These are phyloP conservation scores for Aspidiotus destructor DNA, from an alignment of 2,888 invertebrate genomes.

Conservation along the genomic window DNA sequence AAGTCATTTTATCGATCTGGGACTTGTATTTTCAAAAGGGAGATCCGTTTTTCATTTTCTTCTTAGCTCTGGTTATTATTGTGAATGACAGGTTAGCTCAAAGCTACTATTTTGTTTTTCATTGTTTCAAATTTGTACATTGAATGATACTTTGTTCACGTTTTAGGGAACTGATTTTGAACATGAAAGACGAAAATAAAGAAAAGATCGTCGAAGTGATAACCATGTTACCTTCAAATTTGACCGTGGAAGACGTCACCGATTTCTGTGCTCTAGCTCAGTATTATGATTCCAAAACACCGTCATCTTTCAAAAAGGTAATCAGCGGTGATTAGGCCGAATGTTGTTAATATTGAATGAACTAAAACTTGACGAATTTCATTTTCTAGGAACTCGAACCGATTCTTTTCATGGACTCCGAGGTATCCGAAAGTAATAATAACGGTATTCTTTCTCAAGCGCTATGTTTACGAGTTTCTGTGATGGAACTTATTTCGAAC, in stretches of 20 bases:
- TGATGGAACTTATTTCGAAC: conserved; percentile 78
- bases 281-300: conserved; percentile 88
- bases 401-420: conserved; percentile 13
- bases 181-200: conserved; percentile 62
- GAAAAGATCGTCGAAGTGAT: conserved; percentile 59
- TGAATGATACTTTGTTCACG: not conserved
- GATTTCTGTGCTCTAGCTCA: conserved; percentile 96
- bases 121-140: conserved; percentile 1
- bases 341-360: not conserved
- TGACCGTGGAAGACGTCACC: conserved; percentile 87
- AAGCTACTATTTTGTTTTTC: not conserved
- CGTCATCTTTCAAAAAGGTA: conserved; percentile 79
- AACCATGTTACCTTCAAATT: conserved; percentile 66
- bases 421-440: conserved; percentile 4
- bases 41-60: conserved; percentile 93
- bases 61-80: conserved; percentile 86
- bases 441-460: conserved; percentile 62
- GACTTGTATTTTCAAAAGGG: conserved; percentile 91
- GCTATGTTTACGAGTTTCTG: conserved; percentile 90
- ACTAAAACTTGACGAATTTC: not conserved
- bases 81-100: conserved; percentile 68
- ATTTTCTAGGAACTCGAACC: conserved; percentile 14
- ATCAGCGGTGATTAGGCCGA: conserved; percentile 34
- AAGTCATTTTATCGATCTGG: conserved; percentile 88
- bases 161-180: conserved; percentile 63